phyloP scores from a whole-genome alignment of 2,888 invertebrate genomes.

The Zygaena filipendulae region DNA sequence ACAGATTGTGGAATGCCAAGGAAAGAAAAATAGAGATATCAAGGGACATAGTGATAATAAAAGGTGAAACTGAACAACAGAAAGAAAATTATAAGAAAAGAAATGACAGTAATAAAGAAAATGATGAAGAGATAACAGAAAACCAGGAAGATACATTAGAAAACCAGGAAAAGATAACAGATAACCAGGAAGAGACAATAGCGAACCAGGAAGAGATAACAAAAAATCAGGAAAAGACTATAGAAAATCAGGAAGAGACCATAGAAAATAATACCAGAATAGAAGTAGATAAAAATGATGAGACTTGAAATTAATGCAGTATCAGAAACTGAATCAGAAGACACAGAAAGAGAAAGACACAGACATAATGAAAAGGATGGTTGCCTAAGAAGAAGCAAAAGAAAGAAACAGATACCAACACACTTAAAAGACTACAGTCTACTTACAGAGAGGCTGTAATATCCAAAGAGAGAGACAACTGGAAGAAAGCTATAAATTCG shows the following conservation, averaged over 20 bases:
- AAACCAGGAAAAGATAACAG: neutral
- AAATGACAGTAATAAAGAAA: neutral
- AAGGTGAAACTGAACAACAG: neutral
- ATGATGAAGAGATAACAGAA: neutral
- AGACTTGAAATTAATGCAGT: neutral
- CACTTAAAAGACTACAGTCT: neutral
- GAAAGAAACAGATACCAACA: neutral
- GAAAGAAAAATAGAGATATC: neutral
- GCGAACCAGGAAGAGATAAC: neutral
- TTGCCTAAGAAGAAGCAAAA: neutral
- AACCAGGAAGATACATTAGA: neutral
- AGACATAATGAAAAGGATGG: neutral
- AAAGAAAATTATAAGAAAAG: neutral
- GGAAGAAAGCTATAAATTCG: conserved; percentile 3
- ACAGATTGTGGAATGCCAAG: neutral
- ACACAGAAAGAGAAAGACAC: neutral
- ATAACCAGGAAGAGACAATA: neutral
- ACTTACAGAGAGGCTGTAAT: conserved; percentile 2
- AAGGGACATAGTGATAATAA: neutral
- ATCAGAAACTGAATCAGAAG: neutral
- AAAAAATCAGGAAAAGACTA: neutral
- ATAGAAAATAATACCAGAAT: neutral
- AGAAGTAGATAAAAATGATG: neutral
- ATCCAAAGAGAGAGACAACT: conserved; percentile 2
- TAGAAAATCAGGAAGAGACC: neutral